Base-by-base conservation (phyloP, 1,140 invertebrate genomes). In the Drosophila virilis region DNA sequence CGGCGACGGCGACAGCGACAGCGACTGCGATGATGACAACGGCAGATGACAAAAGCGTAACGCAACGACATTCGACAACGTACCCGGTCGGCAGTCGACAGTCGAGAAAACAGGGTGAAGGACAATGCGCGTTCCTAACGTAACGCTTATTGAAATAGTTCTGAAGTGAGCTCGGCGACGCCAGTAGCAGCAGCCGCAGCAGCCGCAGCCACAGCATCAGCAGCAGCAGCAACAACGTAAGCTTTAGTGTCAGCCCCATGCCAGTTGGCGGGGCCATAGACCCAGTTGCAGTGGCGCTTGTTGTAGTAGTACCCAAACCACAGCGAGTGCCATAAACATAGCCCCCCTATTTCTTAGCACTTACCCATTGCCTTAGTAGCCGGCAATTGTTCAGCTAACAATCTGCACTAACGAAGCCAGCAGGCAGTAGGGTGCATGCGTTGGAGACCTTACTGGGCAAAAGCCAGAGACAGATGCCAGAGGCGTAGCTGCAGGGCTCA, bases 101-200 rank as follows among this genome's bases (percentile, higher is more conserved):
- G 78, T 52, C 42, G 64, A 62, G 59, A 78, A 88, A 89, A 88
- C 73, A 88, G 84, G 84, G 84, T 89, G 84, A 88, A 88, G 84
- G 84, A 88, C 80, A 89, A 80, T 77, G 77, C 84, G 83, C 82
- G 83, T 64, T 60, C 68, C 64, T 60, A 75, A 51, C 84, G 78
- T 80, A 83, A 84, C 84, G 84, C 77, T 88, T 89, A 88, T 88
- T 88, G 84, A 88, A 88, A 88, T 88, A 88, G 84, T 88, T 88
- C 77, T 89, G 69, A 88, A 88, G 84, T 89, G 84, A 88, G 79
- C 86, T 77, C 83, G 69, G 73, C 77, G 74, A 71, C 76, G 83
- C 52, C 58, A 70, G 59, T 61, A 52, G 76, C 58, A 69, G 67
- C 62, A 46, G 65, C 71, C 52, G 62, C 54, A 35, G 59, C 70